phyloP scores from a whole-genome alignment of 2,797 vertebrate genomes.

The Bradypodion ventrale region DNA sequence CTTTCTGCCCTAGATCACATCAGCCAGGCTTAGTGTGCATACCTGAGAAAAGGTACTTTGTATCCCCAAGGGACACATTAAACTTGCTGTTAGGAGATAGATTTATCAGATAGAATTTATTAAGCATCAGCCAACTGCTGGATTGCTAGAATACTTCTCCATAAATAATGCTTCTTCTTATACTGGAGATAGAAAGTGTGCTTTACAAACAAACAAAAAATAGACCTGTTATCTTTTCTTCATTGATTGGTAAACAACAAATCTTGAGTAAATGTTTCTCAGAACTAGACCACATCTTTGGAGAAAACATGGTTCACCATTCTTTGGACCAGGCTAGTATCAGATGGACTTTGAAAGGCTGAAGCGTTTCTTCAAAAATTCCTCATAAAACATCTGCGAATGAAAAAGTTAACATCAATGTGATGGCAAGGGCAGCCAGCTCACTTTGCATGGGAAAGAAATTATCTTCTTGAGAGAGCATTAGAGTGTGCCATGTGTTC shows the following conservation, averaged over 20 bases:
- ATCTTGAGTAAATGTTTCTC: not conserved
- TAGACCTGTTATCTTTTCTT: not conserved
- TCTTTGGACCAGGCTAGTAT: not conserved
- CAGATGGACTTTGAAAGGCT: not conserved
- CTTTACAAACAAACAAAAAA: not conserved
- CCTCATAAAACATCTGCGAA: not conserved
- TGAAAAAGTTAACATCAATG: not conserved
- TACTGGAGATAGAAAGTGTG: not conserved
- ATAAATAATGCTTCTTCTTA: constrained; percentile 4
- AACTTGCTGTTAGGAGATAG: constrained; percentile 9
- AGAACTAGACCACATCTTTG: not conserved
- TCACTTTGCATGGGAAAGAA: not conserved
- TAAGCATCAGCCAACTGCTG: constrained; percentile 14
- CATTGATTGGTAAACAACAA: not conserved
- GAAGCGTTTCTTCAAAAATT: not conserved
- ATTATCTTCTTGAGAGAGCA: not conserved
- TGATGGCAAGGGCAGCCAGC: not conserved
- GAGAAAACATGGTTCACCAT: not conserved
- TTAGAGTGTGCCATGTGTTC: not conserved
- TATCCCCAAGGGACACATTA: constrained; percentile 26
- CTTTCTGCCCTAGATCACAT: constrained; percentile 17
- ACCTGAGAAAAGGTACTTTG: constrained; percentile 24
- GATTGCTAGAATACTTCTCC: not conserved
- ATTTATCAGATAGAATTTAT: constrained; percentile 1
- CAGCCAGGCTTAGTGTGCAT: not conserved